phyloP scores from a whole-genome alignment of 2,113 vertebrate genomes.

The Engystomops pustulosus region DNA sequence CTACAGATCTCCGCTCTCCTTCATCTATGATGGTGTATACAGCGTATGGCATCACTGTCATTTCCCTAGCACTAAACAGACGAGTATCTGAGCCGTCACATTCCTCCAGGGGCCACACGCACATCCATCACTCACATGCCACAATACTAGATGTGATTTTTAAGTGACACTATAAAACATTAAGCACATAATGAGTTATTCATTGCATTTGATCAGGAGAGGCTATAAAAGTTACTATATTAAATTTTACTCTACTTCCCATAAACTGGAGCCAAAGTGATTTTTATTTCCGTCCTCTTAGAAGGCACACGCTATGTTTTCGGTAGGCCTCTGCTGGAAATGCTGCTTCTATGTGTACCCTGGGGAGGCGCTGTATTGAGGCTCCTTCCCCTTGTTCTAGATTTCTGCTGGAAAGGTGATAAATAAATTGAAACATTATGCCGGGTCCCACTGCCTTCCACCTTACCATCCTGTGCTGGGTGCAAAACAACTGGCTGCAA shows the following conservation, averaged over 20 bases:
- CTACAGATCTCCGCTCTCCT: too few species aligned
- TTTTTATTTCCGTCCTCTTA: too few species aligned
- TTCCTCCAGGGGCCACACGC: neutral
- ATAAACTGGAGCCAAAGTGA: slow-evolving; percentile 16
- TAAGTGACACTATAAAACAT: slow-evolving; percentile 44
- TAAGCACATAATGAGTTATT: slow-evolving; percentile 51
- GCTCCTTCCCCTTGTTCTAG: too few species aligned
- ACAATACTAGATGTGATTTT: slow-evolving; percentile 20
- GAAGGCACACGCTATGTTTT: neutral
- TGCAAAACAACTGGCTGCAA: too few species aligned
- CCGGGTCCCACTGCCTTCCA: too few species aligned
- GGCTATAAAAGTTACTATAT: slow-evolving; percentile 30
- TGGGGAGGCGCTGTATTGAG: too few species aligned
- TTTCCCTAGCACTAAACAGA: neutral
- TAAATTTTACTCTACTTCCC: slow-evolving; percentile 37
- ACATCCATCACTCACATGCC: slow-evolving; percentile 8
- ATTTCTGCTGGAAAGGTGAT: too few species aligned
- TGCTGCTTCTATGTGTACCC: accelerated
- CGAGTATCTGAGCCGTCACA: neutral
- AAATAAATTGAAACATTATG: too few species aligned
- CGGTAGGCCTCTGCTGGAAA: neutral
- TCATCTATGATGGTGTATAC: neutral
- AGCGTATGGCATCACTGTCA: neutral
- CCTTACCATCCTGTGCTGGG: too few species aligned
- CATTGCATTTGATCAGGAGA: slow-evolving; percentile 20